These are phyloP conservation scores for Phrynocephalus forsythii DNA, from an alignment of 2,797 vertebrate genomes.

Conservation along the genomic window DNA sequence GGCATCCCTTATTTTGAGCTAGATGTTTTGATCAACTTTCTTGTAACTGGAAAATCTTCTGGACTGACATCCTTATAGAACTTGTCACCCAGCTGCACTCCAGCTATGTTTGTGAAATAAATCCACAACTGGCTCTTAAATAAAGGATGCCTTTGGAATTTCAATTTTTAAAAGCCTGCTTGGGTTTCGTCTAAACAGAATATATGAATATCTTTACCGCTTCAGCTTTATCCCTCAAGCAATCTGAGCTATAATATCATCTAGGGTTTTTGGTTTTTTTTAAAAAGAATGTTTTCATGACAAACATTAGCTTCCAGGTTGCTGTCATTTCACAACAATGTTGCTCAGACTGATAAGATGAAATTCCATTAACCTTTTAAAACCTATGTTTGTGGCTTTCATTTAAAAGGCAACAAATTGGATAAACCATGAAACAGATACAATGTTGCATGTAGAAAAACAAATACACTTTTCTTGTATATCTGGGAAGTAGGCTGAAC, in stretches of 20 bases:
- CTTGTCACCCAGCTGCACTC: background rate
- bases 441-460: slow-evolving; percentile 16
- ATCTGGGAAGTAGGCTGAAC: background rate
- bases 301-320: slow-evolving; percentile 50
- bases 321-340: slow-evolving; percentile 33
- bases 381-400: slow-evolving; percentile 12
- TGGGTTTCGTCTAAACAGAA: slow-evolving; percentile 40
- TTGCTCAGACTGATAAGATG: slow-evolving; percentile 44
- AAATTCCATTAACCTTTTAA: slow-evolving; percentile 45
- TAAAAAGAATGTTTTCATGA: slow-evolving; percentile 45
- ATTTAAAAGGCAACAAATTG: slow-evolving; percentile 9
- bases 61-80: slow-evolving; percentile 5
- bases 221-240: slow-evolving; percentile 29
- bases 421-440: background rate
- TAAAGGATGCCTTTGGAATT: slow-evolving; percentile 31
- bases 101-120: slow-evolving; percentile 35
- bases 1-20: background rate
- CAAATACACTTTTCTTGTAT: background rate
- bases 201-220: slow-evolving; percentile 32
- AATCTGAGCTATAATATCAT: slow-evolving; percentile 34
- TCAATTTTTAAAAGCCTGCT: slow-evolving; percentile 39
- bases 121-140: slow-evolving; percentile 32
- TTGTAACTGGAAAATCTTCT: slow-evolving; percentile 31
- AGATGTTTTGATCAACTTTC: slow-evolving; percentile 21
- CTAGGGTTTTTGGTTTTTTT: slow-evolving; percentile 30